Base-by-base conservation (phyloP, 2,888 invertebrate genomes). In the Loripinus fragilis region DNA sequence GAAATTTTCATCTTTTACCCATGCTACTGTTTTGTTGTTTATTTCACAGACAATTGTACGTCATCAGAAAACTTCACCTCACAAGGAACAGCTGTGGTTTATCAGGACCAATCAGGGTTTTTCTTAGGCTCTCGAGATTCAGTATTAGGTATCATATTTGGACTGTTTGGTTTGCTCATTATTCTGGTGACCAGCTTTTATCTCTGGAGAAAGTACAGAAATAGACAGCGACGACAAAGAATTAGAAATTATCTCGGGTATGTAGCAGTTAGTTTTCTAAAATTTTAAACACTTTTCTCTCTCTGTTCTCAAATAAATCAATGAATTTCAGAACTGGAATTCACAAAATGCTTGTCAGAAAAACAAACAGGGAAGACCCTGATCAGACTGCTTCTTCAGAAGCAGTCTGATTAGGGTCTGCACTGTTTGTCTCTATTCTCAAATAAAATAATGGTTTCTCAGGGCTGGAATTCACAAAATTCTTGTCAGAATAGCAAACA, bases 141-240 rank as follows among this genome's bases (percentile, higher is more conserved):
- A 50, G 72, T 85, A n/a, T 74, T 87, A 68, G 87, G 87, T 30
- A 73, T 85, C 35, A 72, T 85, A 30, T 81, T 87, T 78, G 82
- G 81, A 28, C 64, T 85, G 25, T 76, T 85, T 42, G 87, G 85
- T 28, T 30, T 87, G 10, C 28, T 74, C 3, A 83, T 85, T 33
- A 76, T 87, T 17, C 50, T 74, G 12, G 80, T 87, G 35, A 80
- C 85, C 25, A 78, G 76, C 20, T 82, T 81, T 72, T 85, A 85
- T 74, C 48, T 85, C 68, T 76, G 83, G 75, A 75, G 80, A 64
- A 85, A 81, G 71, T 72, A 80, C 23, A 78, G 80, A 48, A 73
- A 81, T 52, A 74, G 82, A 66, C 78, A 78, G 55, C 71, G 85
- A 48, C 68, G 85, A 48, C 83, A 85, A 60, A 78, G 83, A 23